Conservation (phyloP, 2,113 vertebrate species). For the Bubalus kerabau region DNA sequence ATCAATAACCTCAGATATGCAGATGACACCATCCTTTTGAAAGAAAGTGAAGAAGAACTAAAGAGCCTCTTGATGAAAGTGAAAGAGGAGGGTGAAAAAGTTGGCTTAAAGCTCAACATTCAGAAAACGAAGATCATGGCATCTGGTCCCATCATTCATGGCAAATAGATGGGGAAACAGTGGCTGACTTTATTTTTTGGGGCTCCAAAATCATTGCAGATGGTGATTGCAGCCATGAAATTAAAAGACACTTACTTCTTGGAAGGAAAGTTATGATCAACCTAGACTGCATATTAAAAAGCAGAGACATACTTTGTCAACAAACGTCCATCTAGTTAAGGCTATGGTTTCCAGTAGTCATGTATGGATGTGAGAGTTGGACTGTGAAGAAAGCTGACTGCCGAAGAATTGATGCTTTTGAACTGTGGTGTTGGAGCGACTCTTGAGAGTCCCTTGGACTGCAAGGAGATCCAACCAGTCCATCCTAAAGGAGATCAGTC, state of each 20-base stretch:
- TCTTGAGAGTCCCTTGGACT: not conserved
- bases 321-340: not conserved
- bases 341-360: not conserved
- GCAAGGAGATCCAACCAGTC: not conserved
- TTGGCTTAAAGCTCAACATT: not conserved
- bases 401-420: accelerated
- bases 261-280: not conserved
- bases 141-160: not conserved
- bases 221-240: accelerated
- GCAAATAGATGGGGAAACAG: no score
- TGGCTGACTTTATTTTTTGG: accelerated
- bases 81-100: not conserved
- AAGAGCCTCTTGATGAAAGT: not conserved
- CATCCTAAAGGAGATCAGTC: not conserved
- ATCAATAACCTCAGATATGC: not conserved
- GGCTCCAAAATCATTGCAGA: not conserved
- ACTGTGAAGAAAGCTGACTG: not conserved
- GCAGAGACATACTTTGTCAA: not conserved
- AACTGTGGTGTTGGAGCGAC: not conserved
- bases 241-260: not conserved
- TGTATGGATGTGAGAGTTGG: not conserved
- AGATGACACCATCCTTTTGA: not conserved
- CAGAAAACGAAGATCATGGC: not conserved
- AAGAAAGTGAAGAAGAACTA: not conserved
- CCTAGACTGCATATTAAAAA: not conserved